phyloP scores from a whole-genome alignment of 2,797 vertebrate species.

The Mionectes olivaceus region DNA sequence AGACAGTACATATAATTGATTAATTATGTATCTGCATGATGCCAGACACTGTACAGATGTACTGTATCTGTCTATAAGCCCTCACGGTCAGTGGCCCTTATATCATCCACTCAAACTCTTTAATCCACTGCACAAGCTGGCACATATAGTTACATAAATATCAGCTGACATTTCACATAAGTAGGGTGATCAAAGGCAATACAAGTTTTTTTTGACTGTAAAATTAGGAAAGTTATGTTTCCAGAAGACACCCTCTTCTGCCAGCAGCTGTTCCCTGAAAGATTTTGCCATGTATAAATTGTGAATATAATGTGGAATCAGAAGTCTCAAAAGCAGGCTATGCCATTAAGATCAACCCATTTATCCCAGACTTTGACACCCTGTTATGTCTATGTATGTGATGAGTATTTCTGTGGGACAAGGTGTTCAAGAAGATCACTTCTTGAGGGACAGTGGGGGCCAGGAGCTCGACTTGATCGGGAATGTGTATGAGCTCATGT shows the following conservation, averaged over 20 bases:
- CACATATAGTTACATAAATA: neutral
- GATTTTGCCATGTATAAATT: neutral
- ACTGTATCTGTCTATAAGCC: neutral
- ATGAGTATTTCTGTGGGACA: neutral
- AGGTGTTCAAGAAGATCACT: neutral
- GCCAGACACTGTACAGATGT: neutral
- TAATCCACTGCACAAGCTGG: neutral
- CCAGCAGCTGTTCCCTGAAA: neutral
- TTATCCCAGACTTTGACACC: neutral
- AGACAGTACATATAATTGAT: neutral
- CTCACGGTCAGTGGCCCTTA: neutral
- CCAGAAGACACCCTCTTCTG: neutral
- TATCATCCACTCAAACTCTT: neutral
- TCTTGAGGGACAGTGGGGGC: accelerated
- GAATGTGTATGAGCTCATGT: neutral
- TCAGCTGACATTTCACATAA: neutral
- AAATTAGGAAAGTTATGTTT: neutral
- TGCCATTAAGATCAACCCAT: neutral
- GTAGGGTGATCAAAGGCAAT: neutral
- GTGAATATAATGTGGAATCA: neutral
- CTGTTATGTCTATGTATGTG: neutral
- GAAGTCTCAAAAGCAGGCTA: neutral
- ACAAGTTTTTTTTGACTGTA: neutral
- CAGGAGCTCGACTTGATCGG: neutral
- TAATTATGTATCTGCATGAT: neutral